A percentile compares a stretch with the other conserved stretches of the same genome.
Evolutionary conservation across 2,888 invertebrate species (phyloP).

Genomic region (Harmothoe impar): DNA sequence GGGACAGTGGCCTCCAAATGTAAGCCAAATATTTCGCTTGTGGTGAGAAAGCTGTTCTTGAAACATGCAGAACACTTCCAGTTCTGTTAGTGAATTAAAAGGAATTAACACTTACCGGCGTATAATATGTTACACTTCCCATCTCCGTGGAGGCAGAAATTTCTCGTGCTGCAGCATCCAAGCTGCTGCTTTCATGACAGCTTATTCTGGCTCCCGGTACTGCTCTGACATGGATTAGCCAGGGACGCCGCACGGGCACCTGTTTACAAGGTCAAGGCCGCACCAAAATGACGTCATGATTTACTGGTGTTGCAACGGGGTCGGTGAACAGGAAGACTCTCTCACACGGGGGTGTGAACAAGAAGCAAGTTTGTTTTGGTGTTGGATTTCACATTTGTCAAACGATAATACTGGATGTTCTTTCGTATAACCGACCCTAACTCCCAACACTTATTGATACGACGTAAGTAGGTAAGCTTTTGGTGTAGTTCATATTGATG

Average conservation of each 20-base stretch:
- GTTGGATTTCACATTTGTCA: not conserved
- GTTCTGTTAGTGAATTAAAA: not conserved
- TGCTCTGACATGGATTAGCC: not conserved
- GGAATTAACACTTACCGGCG: not conserved
- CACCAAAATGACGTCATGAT: not conserved
- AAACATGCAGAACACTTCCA: too few relatives aligned
- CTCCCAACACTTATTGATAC: too few relatives aligned
- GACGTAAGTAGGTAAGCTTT: too few relatives aligned
- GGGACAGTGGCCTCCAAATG: too few relatives aligned
- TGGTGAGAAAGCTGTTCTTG: too few relatives aligned
- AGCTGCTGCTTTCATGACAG: conserved; percentile 35
- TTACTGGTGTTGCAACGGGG: not conserved
- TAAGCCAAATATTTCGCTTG: too few relatives aligned
- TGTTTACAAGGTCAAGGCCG: not conserved
- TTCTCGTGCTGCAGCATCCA: conserved; percentile 1
- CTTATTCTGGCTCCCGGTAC: not conserved
- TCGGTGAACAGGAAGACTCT: not conserved
- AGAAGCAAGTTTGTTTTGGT: conserved; percentile 1
- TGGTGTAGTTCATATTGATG: too few relatives aligned
- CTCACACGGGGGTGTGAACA: not conserved
- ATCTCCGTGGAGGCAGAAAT: not conserved
- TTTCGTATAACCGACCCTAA: not conserved
- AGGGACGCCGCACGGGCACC: not conserved
- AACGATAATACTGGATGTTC: not conserved
- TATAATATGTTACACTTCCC: not conserved